Base-by-base conservation (phyloP, 2,888 invertebrate species). In the Leptinotarsa rubiginosa region DNA sequence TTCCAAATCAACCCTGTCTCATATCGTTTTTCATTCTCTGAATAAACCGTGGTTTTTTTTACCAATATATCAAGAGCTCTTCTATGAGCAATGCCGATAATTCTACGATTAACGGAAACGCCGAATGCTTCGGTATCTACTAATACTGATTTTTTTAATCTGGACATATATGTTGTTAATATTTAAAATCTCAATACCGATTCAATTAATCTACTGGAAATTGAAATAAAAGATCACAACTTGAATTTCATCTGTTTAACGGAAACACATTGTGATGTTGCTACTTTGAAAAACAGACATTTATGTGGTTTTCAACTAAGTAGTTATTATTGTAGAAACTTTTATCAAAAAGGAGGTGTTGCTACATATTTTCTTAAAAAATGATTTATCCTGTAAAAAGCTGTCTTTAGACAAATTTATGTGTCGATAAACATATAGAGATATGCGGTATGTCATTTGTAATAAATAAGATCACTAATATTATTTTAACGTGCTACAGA, bases 401-500 rank as follows among this genome's bases (percentile, higher is more conserved):
- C 25, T 69, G n/a, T 41, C 54, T 22, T 59, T 69, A 59, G 62
- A 41, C 10, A 47, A 47, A 47, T 47, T 69, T 20, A 15, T 69
- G 69, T 47, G 41, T 18, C 5, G 69, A 69, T 25, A 70, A 64
- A 50, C 62, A 70, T 25, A 62, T 70, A 20, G 50, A 70, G 47
- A 69, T 69, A 18, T 56, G 69, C 59, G 59, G 59, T n/a, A 5
- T 56, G 18, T 69, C 59, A 41, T 62, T 56, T 54, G 7, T 16
- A 31, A 25, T 56, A 4, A 47, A 59, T 41, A 18, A 69, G 54
- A 54, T 47, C 12, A 56, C 47, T 56, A 69, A 16, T 31, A 56
- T 69, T 25, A 47, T 69, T 25, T 59, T 69, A 69, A 47, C 69
- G 41, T 69, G 18, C 0, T 69, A 69, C 56, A 69, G 69, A 56